Evolutionary conservation across 1,140 invertebrate genomes (phyloP), one percentile per base, ranked within the genome.

Genomic region (Goniozus legneri): DNA sequence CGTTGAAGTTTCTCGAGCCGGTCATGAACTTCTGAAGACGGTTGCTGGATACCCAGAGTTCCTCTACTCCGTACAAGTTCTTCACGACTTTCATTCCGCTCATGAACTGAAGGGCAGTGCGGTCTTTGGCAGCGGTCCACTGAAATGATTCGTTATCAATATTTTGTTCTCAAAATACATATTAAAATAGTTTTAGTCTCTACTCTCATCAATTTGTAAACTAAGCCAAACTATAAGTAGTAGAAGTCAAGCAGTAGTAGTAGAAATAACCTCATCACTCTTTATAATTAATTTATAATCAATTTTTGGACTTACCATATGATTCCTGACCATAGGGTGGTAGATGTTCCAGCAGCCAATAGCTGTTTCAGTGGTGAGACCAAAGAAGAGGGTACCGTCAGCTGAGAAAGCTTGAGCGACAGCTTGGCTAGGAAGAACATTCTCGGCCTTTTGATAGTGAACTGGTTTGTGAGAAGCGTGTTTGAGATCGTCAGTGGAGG

Each of bases 31-130:
- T 65, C 22, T 69, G 60, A n/a, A 48, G 67, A 45, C 82, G 77
- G 38, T 79, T 82, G 1, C 82, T 83, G 6, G 85, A 20, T 4
- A 82, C 62, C 79, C 80, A 86, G 0, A 88, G 58, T 54, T 84
- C 80, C 64, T 86, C 78, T 76, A 2, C 66, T 47, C 54, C 82
- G 78, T 19, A 64, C 71, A 22, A 78, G 67, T 16, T 82, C 52
- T 56, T 56, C 34, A 53, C 58, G 21, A 78, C 62, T 69, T 88
- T 86, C 0, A 86, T 58, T 2, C 84, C 84, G 53, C 82, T 84
- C 7, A 80, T 74, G 60, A 87, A 87, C 50, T 84, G 82, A 18
- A 84, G 56, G 0, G 71, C 79, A 43, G 77, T 63, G 12, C 52
- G 53, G 56, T 84, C 67, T 0, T 71, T 47, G 2, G 77, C 77